Evolutionary conservation across 1,140 invertebrate genomes (phyloP), one percentile per base, ranked within the genome.

Genomic region (Proales similis): DNA sequence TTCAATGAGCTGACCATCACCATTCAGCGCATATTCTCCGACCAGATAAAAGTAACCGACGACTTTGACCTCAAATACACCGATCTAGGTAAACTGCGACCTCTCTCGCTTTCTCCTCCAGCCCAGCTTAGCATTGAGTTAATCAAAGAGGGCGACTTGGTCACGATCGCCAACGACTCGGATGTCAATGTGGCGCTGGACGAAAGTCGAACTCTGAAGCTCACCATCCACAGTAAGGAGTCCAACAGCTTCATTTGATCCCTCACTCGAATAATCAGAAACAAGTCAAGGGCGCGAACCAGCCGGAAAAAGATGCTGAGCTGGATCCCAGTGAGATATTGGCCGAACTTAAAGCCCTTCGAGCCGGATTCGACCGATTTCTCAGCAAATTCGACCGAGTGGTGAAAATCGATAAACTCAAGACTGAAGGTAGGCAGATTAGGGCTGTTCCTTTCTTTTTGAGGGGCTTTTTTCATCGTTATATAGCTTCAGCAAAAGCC

Each of bases 141-240:
- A n/a, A n/a, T n/a, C 17, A 42, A 57, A 14, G 51, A 57, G 9
- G 45, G 45, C 32, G 51, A 57, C 29, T 57, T 57, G 51, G 29
- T 57, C 6, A 57, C 51, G 6, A 39, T 57, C 20, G 7, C 36
- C n/a, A 29, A 57, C 20, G 51, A 57, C 45, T 38, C 33, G 1
- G 51, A 57, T 42, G 33, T 57, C 3, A 26, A 6, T 19, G 24
- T 57, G 14, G 51, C 51, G 39, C 19, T 57, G 12, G 24, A 57
- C 27, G 30, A 36, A 20, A 57, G 51, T 14, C 39, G 32, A 36
- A 19, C 30, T n/a, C 27, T 57, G 1, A 57, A 57, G 20, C 29
- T 57, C 2, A 57, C 51, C 5, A 57, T 57, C 19, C 45, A 30
- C 17, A 29, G 39, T 27, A 39, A 57, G 11, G 36, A 57, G 7